phyloP scores from a whole-genome alignment of 1,140 invertebrate genomes.

The Pseudomyrmex flavicornis region DNA sequence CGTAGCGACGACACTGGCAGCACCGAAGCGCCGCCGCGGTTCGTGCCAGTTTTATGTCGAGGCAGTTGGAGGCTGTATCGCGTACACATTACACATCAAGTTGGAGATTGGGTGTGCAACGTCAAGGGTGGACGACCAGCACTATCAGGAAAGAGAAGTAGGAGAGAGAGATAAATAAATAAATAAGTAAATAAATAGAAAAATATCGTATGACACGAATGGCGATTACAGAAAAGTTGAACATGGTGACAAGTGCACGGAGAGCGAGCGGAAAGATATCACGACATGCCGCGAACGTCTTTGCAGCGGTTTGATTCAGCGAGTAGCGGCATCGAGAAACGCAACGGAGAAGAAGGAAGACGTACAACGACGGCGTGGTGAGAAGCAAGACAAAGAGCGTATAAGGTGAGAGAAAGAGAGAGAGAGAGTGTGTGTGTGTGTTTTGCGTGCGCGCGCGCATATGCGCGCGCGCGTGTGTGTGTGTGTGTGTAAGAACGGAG shows the following conservation, averaged over 20 bases:
- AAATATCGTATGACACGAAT: neutral
- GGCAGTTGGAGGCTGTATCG: conserved; percentile 37
- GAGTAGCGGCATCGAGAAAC: neutral
- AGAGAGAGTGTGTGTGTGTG: neutral
- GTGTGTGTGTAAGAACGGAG: too few relatives aligned
- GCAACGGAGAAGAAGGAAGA: conserved; percentile 4
- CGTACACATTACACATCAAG: neutral
- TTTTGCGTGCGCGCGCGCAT: neutral
- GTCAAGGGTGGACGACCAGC: conserved; percentile 4
- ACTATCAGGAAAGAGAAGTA: conserved; percentile 39
- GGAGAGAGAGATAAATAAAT: too few relatives aligned
- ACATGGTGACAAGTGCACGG: conserved; percentile 10
- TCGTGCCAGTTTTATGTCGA: conserved; percentile 66
- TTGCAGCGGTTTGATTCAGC: neutral
- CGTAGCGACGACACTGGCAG: conserved; percentile 60
- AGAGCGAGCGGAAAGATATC: neutral
- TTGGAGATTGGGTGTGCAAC: conserved; percentile 30
- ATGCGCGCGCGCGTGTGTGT: too few relatives aligned
- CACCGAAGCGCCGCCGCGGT: conserved; percentile 63
- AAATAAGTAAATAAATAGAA: too few relatives aligned
- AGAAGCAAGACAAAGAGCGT: conserved; percentile 28
- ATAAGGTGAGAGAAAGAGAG: conserved; percentile 7
- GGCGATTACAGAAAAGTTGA: neutral
- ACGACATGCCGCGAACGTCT: conserved; percentile 46
- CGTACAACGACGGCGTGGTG: conserved; percentile 54